Evolutionary conservation across 2,797 vertebrate species (phyloP).

Genomic region (Rhinophrynus dorsalis): DNA sequence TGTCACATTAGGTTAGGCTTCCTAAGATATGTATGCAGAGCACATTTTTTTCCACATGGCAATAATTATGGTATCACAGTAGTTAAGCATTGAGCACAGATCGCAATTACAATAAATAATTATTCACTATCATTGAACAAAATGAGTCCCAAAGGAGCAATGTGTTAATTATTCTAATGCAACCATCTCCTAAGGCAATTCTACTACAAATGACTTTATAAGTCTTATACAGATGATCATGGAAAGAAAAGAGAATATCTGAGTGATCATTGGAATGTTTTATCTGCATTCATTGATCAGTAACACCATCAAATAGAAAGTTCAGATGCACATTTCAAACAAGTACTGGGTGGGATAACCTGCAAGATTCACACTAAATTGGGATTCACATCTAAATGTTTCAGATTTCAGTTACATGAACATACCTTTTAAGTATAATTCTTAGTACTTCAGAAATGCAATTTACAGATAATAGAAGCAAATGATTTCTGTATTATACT

Average conservation of each 20-base stretch:
- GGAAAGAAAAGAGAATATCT: not conserved
- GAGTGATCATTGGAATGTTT: not conserved
- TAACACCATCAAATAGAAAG: not conserved
- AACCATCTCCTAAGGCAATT: slow-evolving; percentile 18
- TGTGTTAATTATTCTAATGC: slow-evolving; percentile 21
- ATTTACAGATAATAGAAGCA: not conserved
- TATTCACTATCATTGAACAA: slow-evolving; percentile 15
- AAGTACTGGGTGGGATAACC: not conserved
- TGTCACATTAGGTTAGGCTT: not conserved
- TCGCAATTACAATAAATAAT: slow-evolving; percentile 8
- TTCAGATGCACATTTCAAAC: not conserved
- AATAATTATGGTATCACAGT: slow-evolving; percentile 4
- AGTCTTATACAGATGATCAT: not conserved
- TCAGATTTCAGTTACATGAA: not conserved
- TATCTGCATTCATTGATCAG: not conserved
- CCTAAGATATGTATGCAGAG: not conserved
- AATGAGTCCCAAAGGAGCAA: slow-evolving; percentile 13
- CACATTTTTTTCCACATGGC: not conserved
- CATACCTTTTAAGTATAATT: not conserved
- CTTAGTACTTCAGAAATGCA: no score
- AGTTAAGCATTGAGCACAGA: slow-evolving; percentile 12
- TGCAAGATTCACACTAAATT: not conserved
- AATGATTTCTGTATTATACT: not conserved
- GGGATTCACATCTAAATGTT: not conserved
- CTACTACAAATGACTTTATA: not conserved